Evolutionary conservation across 2,797 vertebrate genomes (phyloP).

Genomic region (Orestias chungarensis): DNA sequence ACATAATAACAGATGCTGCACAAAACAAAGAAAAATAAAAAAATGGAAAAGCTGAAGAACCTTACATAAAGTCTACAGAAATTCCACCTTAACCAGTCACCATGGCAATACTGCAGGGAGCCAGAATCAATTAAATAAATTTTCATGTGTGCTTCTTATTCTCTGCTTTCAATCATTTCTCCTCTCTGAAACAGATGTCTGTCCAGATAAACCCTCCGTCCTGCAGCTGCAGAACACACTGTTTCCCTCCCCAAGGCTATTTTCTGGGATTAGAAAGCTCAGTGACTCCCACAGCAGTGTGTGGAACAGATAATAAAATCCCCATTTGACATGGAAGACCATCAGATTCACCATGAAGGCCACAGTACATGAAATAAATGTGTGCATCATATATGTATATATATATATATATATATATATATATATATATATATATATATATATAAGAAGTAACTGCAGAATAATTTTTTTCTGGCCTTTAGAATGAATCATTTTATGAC

Average conservation of each 20-base stretch:
- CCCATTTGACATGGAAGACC: constrained; percentile 55
- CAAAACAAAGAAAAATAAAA: background rate
- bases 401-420: background rate
- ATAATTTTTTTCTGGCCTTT: no score
- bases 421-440: background rate
- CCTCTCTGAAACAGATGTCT: constrained; percentile 56
- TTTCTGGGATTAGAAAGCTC: constrained; percentile 54
- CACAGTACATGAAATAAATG: constrained; percentile 34
- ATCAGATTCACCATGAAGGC: constrained; percentile 29
- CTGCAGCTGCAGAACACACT: constrained; percentile 38
- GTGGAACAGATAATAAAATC: constrained; percentile 67
- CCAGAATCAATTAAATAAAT: constrained; percentile 10
- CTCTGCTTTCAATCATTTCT: constrained; percentile 19
- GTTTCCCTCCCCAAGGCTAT: constrained; percentile 52
- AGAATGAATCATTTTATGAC: no score
- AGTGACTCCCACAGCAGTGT: constrained; percentile 45
- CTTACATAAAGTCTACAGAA: constrained; percentile 7
- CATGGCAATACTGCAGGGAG: constrained; percentile 7
- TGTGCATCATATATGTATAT: no score
- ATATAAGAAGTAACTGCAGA: no score
- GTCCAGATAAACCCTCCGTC: constrained; percentile 59
- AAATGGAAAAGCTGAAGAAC: background rate
- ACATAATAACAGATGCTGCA: background rate
- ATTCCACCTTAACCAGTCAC: constrained; percentile 14
- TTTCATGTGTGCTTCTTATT: constrained; percentile 23